phyloP scores from a whole-genome alignment of 2,113 vertebrate genomes.

The Lutjanus erythropterus region DNA sequence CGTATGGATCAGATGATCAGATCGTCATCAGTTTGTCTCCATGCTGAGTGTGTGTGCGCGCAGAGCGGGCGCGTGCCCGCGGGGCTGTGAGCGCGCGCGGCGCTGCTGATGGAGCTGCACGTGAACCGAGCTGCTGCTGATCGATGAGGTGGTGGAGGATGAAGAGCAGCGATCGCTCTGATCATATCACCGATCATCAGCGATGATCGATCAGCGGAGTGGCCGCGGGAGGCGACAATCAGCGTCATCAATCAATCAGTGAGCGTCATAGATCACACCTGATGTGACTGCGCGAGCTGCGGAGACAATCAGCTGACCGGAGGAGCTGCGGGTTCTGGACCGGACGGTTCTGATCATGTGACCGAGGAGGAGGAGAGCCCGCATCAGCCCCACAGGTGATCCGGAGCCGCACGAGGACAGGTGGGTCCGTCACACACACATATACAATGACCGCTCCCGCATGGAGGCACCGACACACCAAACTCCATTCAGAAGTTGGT shows the following conservation, averaged over 20 bases:
- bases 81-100: slow-evolving; percentile 49
- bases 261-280: slow-evolving; percentile 30
- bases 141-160: slow-evolving; percentile 41
- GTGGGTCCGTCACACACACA: too few relatives aligned
- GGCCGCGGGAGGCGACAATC: slow-evolving; percentile 24
- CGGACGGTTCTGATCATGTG: slow-evolving; percentile 26
- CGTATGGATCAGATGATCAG: too few relatives aligned
- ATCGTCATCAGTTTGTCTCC: too few relatives aligned
- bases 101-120: slow-evolving; percentile 58
- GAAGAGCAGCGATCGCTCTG: slow-evolving; percentile 18
- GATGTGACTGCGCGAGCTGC: slow-evolving; percentile 23
- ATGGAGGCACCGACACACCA: neutral
- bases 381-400: too few relatives aligned
- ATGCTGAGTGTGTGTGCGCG: too few relatives aligned
- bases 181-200: slow-evolving; percentile 46
- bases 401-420: too few relatives aligned
- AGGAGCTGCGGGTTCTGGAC: neutral
- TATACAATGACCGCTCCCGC: neutral
- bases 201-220: slow-evolving; percentile 22
- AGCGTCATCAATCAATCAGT: neutral
- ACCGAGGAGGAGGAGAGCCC: neutral
- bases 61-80: too few relatives aligned
- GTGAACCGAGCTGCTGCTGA: slow-evolving; percentile 1
- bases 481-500: neutral
- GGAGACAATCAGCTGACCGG: slow-evolving; percentile 33